Base-by-base conservation (phyloP, 2,113 vertebrate species). In the Zootoca vivipara region DNA sequence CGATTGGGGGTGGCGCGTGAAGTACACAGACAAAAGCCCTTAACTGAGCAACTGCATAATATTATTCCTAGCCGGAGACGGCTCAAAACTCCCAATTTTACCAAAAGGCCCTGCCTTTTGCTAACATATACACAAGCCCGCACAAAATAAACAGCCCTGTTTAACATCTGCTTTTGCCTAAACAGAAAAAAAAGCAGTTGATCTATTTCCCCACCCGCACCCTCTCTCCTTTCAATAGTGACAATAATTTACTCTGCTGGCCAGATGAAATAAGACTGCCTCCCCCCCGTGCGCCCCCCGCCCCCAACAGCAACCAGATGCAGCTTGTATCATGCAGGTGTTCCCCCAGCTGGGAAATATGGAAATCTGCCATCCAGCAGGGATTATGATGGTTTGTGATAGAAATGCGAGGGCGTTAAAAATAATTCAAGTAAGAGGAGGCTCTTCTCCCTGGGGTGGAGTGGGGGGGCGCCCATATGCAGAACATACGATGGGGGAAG, bases 391-490 rank as follows among this genome's bases (percentile, higher is more conserved):
- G 95, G 95, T 93, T 95, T 92, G 78, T 92, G 94, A 95, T 93
- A 96, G 96, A 96, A 96, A 95, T 96, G 95, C 93, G 93, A 96
- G 95, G 94, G 92, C 94, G 95, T 97, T 96, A 96, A 96, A 96
- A 96, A 96, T 96, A 96, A 97, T 96, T 96, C 88, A 78, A 92
- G 0, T 94, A 97, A 96, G 93, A 93, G 94, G 94, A 16, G 93
- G 94, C 87, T 91, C 95, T 95, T 96, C 92, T 96, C 96, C 95
- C 96, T 96, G 89, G 58, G 18, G 94, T 95, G 58, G 96, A 93
- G 93, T 52, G 46, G 46, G 10, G 58, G 96, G 94, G 93, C 91
- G 96, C 79, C 91, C 95, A 94, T 96, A 95, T 95, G 93, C 85
- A 5, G 78, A 94, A 90, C 94, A 94, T 95, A 94, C 95, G 95